Evolutionary conservation across 1,140 invertebrate species (phyloP).

Genomic region (Diabrotica undecimpunctata): DNA sequence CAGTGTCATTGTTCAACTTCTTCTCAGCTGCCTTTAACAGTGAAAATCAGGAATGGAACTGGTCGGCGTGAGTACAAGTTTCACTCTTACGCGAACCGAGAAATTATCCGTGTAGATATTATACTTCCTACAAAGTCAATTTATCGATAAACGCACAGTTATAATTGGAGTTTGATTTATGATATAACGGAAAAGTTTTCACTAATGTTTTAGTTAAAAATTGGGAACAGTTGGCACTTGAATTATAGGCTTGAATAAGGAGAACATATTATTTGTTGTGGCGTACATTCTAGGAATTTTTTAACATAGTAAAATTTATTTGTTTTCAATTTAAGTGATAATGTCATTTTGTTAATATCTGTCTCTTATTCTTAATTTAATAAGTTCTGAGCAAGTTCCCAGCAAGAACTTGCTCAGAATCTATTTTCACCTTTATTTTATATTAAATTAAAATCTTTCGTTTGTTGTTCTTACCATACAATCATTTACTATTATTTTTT

Average conservation of each 20-base stretch:
- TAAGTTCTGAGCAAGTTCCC: too few relatives aligned
- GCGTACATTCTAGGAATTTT: too few relatives aligned
- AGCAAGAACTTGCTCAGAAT: not conserved
- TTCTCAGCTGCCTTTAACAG: not conserved
- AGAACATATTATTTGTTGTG: too few relatives aligned
- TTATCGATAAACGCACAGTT: not conserved
- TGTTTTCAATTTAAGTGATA: not conserved
- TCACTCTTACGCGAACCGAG: not conserved
- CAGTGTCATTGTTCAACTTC: not conserved
- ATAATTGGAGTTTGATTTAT: not conserved
- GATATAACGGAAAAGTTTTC: not conserved
- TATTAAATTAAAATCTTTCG: not conserved
- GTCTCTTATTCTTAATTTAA: too few relatives aligned
- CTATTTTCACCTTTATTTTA: not conserved
- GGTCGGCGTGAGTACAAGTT: constrained; percentile 10
- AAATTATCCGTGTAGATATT: not conserved
- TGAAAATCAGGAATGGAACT: not conserved
- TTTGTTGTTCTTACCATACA: too few relatives aligned
- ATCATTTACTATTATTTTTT: too few relatives aligned
- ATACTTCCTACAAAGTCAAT: not conserved
- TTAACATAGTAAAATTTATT: not conserved
- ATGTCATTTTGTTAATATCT: not conserved
- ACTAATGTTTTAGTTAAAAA: not conserved
- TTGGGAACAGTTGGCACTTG: not conserved
- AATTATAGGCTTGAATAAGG: not conserved